Percentiles rank a stretch among this genome's conserved stretches.
Evolutionary conservation across 2,888 invertebrate genomes (phyloP).

Genomic region (Chromoteleia sp.): DNA sequence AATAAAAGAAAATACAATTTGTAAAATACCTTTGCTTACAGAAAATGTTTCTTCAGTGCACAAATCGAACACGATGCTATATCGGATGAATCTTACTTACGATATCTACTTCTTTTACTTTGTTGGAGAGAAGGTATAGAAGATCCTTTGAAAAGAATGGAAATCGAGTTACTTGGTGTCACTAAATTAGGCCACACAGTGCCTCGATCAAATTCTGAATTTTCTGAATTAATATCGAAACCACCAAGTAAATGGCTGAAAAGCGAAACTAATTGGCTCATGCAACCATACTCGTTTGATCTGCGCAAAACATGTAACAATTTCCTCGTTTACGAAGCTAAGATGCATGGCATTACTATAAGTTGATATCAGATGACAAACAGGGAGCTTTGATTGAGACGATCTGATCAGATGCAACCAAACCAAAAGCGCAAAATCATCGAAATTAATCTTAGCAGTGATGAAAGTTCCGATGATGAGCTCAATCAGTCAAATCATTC

Average conservation of each 20-base stretch:
- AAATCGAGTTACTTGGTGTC: constrained; percentile 76
- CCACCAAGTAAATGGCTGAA: constrained; percentile 71
- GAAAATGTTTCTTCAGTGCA: constrained; percentile 76
- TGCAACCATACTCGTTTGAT: constrained; percentile 78
- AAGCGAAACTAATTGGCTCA: constrained; percentile 76
- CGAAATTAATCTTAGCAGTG: constrained; percentile 39
- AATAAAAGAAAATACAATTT: not conserved
- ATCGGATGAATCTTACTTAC: constrained; percentile 76
- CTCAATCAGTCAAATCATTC: not conserved
- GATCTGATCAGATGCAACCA: constrained; percentile 34
- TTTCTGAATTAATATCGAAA: constrained; percentile 74
- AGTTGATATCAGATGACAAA: constrained; percentile 41
- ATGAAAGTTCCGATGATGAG: constrained; percentile 41
- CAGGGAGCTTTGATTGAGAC: constrained; percentile 30
- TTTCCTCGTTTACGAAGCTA: constrained; percentile 75
- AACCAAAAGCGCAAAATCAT: constrained; percentile 48
- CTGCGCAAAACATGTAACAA: constrained; percentile 73
- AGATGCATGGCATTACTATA: constrained; percentile 40
- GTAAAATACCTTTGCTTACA: constrained; percentile 53
- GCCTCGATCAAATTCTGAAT: constrained; percentile 74
- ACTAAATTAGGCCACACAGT: constrained; percentile 75
- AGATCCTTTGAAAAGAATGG: constrained; percentile 73
- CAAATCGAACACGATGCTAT: constrained; percentile 65
- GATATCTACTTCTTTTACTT: constrained; percentile 79
- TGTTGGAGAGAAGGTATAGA: constrained; percentile 78